These are phyloP conservation scores for Drosophila nr. medialis DNA, from an alignment of 2,888 invertebrate species.

Conservation along the genomic window DNA sequence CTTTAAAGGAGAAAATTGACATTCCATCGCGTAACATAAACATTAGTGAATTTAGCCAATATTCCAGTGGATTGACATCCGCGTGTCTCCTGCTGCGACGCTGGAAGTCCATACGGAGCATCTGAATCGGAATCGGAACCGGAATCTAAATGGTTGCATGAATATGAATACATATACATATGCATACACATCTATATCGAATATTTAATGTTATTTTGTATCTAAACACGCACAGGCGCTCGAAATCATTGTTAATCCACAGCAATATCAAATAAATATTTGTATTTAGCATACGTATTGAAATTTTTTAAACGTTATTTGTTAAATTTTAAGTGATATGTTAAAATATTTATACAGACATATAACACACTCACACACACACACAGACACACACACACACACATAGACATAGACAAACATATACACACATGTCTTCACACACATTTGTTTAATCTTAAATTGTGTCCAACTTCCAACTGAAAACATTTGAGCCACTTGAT, in stretches of 20 bases:
- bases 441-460: slow-evolving; percentile 35
- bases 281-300: slow-evolving; percentile 30
- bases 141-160: slow-evolving; percentile 8
- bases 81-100: slow-evolving; percentile 90
- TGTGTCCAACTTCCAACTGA: slow-evolving; percentile 18
- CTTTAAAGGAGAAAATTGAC: slow-evolving; percentile 94
- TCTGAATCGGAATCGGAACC: slow-evolving; percentile 59
- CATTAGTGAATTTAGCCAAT: slow-evolving; percentile 92
- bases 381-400: background rate
- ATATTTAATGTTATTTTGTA: slow-evolving; percentile 54
- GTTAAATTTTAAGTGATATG: slow-evolving; percentile 63
- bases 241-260: slow-evolving; percentile 41
- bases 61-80: slow-evolving; percentile 91
- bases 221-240: slow-evolving; percentile 59
- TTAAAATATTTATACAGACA: slow-evolving; percentile 58
- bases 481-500: slow-evolving; percentile 21
- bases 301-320: slow-evolving; percentile 53
- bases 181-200: slow-evolving; percentile 17
- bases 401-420: slow-evolving; percentile 17
- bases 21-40: slow-evolving; percentile 91
- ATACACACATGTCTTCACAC: slow-evolving; percentile 30
- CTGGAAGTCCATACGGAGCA: slow-evolving; percentile 84
- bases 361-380: slow-evolving; percentile 8
- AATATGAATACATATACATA: slow-evolving; percentile 11
- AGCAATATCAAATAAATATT: slow-evolving; percentile 50